phyloP scores from a whole-genome alignment of 2,888 invertebrate species.

The Spodoptera picta region DNA sequence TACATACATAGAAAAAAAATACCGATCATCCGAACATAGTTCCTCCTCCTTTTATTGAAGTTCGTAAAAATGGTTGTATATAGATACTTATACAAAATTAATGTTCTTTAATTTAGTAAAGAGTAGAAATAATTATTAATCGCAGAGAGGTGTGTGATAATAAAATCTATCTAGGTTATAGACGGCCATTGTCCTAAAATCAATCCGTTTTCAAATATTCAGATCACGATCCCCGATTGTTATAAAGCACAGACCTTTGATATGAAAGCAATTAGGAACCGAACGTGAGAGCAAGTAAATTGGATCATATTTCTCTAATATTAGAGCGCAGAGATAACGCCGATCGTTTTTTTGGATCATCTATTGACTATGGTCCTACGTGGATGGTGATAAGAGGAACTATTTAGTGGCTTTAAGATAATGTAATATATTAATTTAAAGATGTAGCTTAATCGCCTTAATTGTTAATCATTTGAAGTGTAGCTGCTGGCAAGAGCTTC shows the following conservation, averaged over 20 bases:
- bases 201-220: conserved; percentile 57
- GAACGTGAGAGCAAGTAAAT: conserved; percentile 63
- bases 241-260: conserved; percentile 65
- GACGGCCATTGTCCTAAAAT: conserved; percentile 30
- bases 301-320: conserved; percentile 54
- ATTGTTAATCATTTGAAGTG: too few relatives aligned
- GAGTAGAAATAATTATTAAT: too few relatives aligned
- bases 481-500: too few relatives aligned
- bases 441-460: too few relatives aligned
- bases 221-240: conserved; percentile 58
- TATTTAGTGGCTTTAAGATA: background rate
- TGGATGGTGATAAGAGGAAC: background rate
- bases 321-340: conserved; percentile 18
- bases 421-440: background rate
- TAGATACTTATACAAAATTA: too few relatives aligned
- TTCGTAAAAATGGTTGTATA: too few relatives aligned
- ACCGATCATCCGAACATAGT: too few relatives aligned
- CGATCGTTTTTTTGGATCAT: conserved; percentile 6
- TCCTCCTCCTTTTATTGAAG: too few relatives aligned
- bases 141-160: conserved; percentile 9
- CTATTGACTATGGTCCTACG: conserved; percentile 3
- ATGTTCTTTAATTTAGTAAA: too few relatives aligned
- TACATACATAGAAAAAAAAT: too few relatives aligned
- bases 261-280: conserved; percentile 67
- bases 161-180: conserved; percentile 20